These are phyloP conservation scores for Oryzias celebensis DNA, from an alignment of 2,113 vertebrate genomes.

Conservation along the genomic window DNA sequence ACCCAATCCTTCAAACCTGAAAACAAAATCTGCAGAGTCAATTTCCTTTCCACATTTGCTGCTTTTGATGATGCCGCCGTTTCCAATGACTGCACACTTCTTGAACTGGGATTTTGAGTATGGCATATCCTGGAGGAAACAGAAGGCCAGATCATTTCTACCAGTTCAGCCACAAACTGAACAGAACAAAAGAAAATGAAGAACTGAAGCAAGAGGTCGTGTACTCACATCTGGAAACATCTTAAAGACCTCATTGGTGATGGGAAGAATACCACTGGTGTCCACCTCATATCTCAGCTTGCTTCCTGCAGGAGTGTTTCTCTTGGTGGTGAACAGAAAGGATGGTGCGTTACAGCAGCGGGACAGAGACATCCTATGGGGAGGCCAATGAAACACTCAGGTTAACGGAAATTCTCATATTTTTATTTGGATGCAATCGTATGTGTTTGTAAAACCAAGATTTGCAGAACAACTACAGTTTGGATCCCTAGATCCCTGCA, in stretches of 20 bases:
- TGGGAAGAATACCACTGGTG: constrained; percentile 89
- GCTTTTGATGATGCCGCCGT: constrained; percentile 95
- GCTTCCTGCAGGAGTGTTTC: constrained; percentile 91
- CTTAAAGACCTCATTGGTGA: constrained; percentile 91
- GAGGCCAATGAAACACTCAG: constrained; percentile 1
- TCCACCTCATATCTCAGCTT: constrained; percentile 97
- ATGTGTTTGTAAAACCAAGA: not conserved
- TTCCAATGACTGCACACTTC: constrained; percentile 95
- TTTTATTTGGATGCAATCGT: not conserved
- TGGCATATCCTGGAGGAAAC: constrained; percentile 88
- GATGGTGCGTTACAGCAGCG: constrained; percentile 95
- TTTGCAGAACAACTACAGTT: too few species aligned
- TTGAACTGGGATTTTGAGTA: constrained; percentile 96
- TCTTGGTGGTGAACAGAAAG: constrained; percentile 96
- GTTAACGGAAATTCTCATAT: not conserved
- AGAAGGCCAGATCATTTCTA: not conserved
- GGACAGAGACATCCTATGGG: constrained; percentile 85
- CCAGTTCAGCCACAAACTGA: not conserved
- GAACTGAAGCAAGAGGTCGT: not conserved
- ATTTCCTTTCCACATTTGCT: constrained; percentile 94
- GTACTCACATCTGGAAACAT: constrained; percentile 93
- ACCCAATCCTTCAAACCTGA: constrained; percentile 77
- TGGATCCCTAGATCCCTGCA: not conserved
- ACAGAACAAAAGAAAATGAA: not conserved
- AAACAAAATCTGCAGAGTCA: constrained; percentile 92